Evolutionary conservation across 1,140 invertebrate species (phyloP).

Genomic region (Lordiphosa collinella): DNA sequence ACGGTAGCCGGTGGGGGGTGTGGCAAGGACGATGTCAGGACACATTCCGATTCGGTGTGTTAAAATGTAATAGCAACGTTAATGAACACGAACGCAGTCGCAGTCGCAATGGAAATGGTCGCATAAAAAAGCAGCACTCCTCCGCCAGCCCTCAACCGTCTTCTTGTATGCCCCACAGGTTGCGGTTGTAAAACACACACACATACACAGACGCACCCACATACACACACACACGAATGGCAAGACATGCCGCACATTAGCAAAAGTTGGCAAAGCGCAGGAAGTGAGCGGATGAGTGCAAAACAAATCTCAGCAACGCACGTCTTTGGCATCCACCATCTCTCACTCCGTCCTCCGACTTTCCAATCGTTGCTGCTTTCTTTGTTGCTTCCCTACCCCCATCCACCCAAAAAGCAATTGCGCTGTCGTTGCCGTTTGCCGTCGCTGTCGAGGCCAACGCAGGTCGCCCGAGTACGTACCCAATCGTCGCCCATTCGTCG

Average conservation of each 20-base stretch:
- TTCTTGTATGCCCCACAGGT: slow-evolving; percentile 38
- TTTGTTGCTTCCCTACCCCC: slow-evolving; percentile 19
- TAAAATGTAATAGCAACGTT: slow-evolving; percentile 77
- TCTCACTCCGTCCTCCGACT: slow-evolving; percentile 3
- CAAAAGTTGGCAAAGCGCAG: slow-evolving; percentile 46
- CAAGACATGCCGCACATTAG: slow-evolving; percentile 62
- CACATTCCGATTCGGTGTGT: slow-evolving; percentile 76
- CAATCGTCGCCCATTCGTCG: slow-evolving; percentile 28
- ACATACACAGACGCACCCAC: slow-evolving; percentile 16
- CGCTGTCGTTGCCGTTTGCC: slow-evolving; percentile 41
- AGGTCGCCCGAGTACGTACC: slow-evolving; percentile 22
- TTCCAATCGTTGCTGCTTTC: slow-evolving; percentile 13
- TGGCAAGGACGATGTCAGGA: slow-evolving; percentile 58
- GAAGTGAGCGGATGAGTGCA: slow-evolving; percentile 53
- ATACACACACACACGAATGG: slow-evolving; percentile 21
- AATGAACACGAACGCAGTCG: slow-evolving; percentile 72
- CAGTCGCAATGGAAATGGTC: slow-evolving; percentile 66
- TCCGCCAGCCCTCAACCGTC: neutral
- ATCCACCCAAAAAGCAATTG: slow-evolving; percentile 61
- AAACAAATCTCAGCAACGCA: slow-evolving; percentile 71
- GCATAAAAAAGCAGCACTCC: slow-evolving; percentile 59
- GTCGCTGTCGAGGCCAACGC: slow-evolving; percentile 30
- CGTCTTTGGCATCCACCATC: slow-evolving; percentile 52
- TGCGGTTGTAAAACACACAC: slow-evolving; percentile 69
- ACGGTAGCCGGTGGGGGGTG: slow-evolving; percentile 11